A percentile compares a stretch with the other conserved stretches of the same genome.
These are phyloP conservation scores for Cotesia typhae DNA, from an alignment of 1,140 invertebrate species.

Conservation along the genomic window DNA sequence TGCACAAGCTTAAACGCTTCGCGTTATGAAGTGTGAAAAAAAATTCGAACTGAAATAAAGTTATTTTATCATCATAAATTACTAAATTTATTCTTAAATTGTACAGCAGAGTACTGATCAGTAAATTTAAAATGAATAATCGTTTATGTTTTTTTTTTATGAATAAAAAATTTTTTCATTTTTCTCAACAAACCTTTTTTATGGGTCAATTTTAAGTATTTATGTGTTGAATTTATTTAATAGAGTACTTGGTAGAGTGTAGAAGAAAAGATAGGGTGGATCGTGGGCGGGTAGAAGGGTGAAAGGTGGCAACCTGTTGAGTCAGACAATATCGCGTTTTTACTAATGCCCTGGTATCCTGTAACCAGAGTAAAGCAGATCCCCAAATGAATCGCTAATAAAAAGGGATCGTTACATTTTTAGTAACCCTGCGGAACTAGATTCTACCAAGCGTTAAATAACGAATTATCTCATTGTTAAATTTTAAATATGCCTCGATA, in stretches of 20 bases:
- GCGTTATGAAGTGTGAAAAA: too few species aligned
- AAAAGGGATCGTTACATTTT: constrained; percentile 18
- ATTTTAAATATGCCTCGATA: background rate
- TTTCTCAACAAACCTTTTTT: background rate
- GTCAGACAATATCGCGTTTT: constrained; percentile 60
- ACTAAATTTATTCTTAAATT: too few species aligned
- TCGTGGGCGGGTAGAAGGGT: constrained; percentile 38
- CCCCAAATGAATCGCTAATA: constrained; percentile 31
- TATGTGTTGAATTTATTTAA: constrained; percentile 50
- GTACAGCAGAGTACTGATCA: too few species aligned
- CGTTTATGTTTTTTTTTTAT: too few species aligned
- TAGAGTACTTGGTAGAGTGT: constrained; percentile 39
- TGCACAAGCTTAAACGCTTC: too few species aligned
- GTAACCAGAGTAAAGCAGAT: constrained; percentile 20
- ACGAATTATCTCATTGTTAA: constrained; percentile 20
- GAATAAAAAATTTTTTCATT: background rate
- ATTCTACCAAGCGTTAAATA: constrained; percentile 15
- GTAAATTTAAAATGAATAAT: too few species aligned
- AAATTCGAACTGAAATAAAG: too few species aligned
- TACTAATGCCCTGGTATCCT: constrained; percentile 51
- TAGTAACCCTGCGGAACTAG: constrained; percentile 1
- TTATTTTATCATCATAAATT: too few species aligned
- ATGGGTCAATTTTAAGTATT: background rate
- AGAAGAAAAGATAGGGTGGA: constrained; percentile 32
- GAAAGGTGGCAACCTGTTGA: constrained; percentile 56